phyloP scores from a whole-genome alignment of 2,797 vertebrate species.

The Ctenosaura bakeri region DNA sequence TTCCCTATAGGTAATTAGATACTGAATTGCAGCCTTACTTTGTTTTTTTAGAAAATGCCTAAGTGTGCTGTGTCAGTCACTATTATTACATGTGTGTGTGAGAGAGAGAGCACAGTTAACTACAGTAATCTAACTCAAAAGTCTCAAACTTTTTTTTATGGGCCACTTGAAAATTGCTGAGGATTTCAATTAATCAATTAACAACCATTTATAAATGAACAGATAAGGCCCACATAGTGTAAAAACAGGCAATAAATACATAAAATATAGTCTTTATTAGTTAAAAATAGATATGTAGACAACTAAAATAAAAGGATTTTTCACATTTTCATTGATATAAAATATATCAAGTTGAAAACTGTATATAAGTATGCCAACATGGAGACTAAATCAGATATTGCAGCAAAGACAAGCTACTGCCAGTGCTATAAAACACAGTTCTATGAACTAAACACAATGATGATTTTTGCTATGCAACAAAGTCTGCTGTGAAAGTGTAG shows the following conservation, averaged over 20 bases:
- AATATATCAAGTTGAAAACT: no score
- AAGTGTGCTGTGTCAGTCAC: not conserved
- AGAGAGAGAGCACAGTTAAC: not conserved
- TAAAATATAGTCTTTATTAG: no score
- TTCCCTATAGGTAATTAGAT: not conserved
- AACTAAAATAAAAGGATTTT: no score
- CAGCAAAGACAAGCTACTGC: no score
- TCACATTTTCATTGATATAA: no score
- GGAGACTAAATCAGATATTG: not conserved
- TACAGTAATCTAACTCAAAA: no score
- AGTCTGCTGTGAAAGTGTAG: no score
- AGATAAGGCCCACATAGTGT: not conserved
- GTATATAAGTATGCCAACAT: no score
- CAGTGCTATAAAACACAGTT: no score
- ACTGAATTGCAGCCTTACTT: not conserved
- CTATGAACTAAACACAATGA: no score
- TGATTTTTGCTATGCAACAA: no score
- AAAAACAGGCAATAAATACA: not conserved
- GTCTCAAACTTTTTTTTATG: not conserved
- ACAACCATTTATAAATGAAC: not conserved
- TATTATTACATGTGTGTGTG: not conserved
- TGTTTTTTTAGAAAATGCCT: not conserved
- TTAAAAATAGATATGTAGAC: no score
- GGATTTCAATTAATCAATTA: not conserved
- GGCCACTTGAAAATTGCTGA: not conserved